phyloP scores from a whole-genome alignment of 2,888 invertebrate genomes.

The Anticlea derivata region DNA sequence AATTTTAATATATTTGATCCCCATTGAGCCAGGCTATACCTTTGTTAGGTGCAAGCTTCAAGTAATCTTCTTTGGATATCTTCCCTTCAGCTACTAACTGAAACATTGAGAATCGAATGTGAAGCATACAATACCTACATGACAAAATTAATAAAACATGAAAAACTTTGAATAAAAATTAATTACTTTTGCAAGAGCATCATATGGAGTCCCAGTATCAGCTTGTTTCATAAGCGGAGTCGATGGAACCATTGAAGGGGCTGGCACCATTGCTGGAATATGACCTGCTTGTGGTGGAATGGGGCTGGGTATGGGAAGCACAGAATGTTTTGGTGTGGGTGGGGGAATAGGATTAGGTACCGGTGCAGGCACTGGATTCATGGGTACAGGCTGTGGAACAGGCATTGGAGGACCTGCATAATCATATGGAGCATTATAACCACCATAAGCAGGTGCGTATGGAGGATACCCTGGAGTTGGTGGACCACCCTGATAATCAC shows the following conservation, averaged over 20 bases:
- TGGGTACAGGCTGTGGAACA: constrained; percentile 34
- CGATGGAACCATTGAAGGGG: constrained; percentile 46
- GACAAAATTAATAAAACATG: constrained; percentile 7
- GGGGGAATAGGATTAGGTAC: constrained; percentile 45
- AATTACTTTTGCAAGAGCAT: constrained; percentile 76
- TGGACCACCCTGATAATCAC: constrained; percentile 25
- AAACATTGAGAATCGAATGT: constrained; percentile 50
- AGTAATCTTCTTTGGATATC: constrained; percentile 73
- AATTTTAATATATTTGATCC: not conserved
- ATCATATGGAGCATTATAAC: constrained; percentile 49
- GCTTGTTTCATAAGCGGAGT: constrained; percentile 29
- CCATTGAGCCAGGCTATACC: constrained; percentile 46
- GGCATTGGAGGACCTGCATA: constrained; percentile 47
- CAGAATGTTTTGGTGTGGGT: constrained; percentile 30
- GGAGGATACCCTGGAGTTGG: constrained; percentile 25
- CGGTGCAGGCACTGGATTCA: constrained; percentile 46
- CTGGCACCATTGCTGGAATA: constrained; percentile 40
- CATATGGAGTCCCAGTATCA: constrained; percentile 52
- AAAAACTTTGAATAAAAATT: constrained; percentile 13
- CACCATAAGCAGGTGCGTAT: constrained; percentile 46
- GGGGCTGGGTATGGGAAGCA: constrained; percentile 23
- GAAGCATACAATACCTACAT: constrained; percentile 3
- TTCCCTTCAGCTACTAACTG: constrained; percentile 79
- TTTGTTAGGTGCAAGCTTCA: constrained; percentile 75
- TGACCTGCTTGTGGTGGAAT: constrained; percentile 37